Base-by-base conservation (phyloP, 1,140 invertebrate species). In the Tribolium madens region DNA sequence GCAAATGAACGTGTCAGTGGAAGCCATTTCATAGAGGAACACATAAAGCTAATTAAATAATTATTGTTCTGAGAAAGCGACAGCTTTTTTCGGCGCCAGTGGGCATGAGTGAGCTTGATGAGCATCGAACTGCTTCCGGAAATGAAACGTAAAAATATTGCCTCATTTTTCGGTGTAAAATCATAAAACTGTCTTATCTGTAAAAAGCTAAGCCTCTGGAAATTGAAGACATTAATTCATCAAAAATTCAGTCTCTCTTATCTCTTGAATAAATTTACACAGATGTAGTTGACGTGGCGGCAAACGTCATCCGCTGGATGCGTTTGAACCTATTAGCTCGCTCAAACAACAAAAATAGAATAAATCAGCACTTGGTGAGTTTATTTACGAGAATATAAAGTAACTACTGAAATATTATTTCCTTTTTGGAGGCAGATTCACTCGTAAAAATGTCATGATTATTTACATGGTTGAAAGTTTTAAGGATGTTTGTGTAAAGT, bases 401-500 rank as follows among this genome's bases (percentile, higher is more conserved):
- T 60, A 76, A 70, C 68, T 72, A 79, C 76, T 77, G 78, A 77
- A 48, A 73, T 73, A 76, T 80, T 78, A 76, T 79, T 79, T 80
- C 75, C 75, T 80, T 70, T 79, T 70, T 73, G 71, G 75, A 76
- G 57, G 48, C 70, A 74, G 47, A 46, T 53, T 60, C 73, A 33
- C 74, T 79, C 78, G 73, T 81, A 81, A 81, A 81, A 60, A 81
- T 78, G 80, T 79, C 80, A 79, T 70, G 80, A 76, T 81, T 81
- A 81, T 81, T 81, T 81, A 81, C 75, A 78, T 78, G 69, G 52
- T 75, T 68, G 76, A 81, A 74, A 79, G 76, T 79, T 78, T 79
- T 79, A 78, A 81, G 80, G 80, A 81, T 81, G 80, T 81, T 81
- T 81, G 78, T 78, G 78, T 81, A 81, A 81, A 81, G 64, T 73